phyloP scores from a whole-genome alignment of 2,888 invertebrate genomes.

The Tenthredo notha region DNA sequence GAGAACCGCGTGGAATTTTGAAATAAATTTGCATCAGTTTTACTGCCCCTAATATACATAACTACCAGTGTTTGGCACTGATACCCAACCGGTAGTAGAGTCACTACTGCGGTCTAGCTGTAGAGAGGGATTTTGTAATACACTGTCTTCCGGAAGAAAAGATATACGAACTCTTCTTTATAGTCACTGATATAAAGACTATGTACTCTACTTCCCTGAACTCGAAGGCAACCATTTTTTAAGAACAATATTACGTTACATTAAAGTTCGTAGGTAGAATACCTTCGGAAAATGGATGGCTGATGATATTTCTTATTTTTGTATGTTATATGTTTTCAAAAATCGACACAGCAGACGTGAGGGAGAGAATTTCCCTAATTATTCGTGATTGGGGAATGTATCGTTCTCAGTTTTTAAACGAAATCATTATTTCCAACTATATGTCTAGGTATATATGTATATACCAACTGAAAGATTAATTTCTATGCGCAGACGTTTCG shows the following conservation, averaged over 20 bases:
- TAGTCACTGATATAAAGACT: constrained; percentile 45
- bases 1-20: constrained; percentile 70
- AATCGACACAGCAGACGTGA: not conserved
- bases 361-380: not conserved
- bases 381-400: not conserved
- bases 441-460: not conserved
- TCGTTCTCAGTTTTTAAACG: not conserved
- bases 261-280: not conserved
- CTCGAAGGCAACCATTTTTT: constrained; percentile 26
- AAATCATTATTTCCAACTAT: not conserved
- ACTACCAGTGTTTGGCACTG: constrained; percentile 75
- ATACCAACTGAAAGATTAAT: not conserved
- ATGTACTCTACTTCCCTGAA: constrained; percentile 23
- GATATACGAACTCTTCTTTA: constrained; percentile 59
- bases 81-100: constrained; percentile 64
- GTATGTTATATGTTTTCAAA: not conserved
- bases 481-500: not conserved
- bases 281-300: not conserved
- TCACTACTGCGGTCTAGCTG: constrained; percentile 53
- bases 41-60: constrained; percentile 74
- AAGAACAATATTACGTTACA: constrained; percentile 26
- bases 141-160: constrained; percentile 62
- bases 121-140: constrained; percentile 58
- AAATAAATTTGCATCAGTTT: constrained; percentile 76
- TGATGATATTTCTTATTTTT: not conserved